Evolutionary conservation across 2,113 vertebrate species (phyloP).

Genomic region (Toxotes chatareus): DNA sequence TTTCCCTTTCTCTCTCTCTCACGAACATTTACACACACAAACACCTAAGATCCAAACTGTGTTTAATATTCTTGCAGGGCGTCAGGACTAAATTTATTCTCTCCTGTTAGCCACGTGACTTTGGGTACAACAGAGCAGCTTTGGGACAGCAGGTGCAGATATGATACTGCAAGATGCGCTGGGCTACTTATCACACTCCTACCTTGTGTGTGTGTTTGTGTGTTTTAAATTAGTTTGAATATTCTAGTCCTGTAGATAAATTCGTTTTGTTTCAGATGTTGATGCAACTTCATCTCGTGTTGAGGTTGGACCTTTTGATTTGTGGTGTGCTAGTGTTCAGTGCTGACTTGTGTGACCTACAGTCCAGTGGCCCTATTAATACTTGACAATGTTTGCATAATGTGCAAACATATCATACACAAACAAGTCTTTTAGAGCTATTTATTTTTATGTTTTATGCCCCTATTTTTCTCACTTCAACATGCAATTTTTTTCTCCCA

Average conservation of each 20-base stretch:
- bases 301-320: background rate
- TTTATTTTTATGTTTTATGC: slow-evolving; percentile 11
- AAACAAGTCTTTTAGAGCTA: slow-evolving; percentile 6
- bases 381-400: background rate
- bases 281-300: background rate
- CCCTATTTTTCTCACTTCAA: slow-evolving; percentile 22
- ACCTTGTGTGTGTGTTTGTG: slow-evolving; percentile 25
- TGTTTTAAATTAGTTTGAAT: background rate
- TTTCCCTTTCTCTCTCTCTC: background rate
- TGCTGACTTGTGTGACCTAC: background rate
- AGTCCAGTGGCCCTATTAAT: background rate
- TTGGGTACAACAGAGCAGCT: slow-evolving; percentile 59
- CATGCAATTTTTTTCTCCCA: background rate
- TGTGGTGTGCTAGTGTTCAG: background rate
- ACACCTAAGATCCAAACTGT: slow-evolving; percentile 8
- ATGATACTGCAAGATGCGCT: slow-evolving; percentile 37
- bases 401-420: background rate
- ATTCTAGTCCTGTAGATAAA: background rate
- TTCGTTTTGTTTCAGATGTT: background rate
- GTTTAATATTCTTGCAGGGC: slow-evolving; percentile 44
- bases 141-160: slow-evolving; percentile 64
- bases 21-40: background rate
- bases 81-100: slow-evolving; percentile 45
- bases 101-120: slow-evolving; percentile 45
- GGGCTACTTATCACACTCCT: slow-evolving; percentile 27